Base-by-base conservation (phyloP, 2,888 invertebrate species). In the Drosophila melanocephala region DNA sequence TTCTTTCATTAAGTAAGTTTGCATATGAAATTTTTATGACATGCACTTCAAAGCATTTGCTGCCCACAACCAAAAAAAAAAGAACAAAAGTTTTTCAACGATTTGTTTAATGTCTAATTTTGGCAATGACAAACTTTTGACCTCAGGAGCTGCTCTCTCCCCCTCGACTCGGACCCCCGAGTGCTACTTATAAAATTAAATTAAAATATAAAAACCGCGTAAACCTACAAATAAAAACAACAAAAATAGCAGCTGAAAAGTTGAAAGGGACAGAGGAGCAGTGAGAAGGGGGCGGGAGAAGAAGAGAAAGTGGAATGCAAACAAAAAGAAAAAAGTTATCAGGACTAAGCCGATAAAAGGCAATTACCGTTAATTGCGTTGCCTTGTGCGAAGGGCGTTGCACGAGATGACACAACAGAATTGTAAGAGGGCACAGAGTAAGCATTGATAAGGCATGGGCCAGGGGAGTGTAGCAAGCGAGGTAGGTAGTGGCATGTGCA, bases 331-430 rank as follows among this genome's bases (percentile, higher is more conserved):
- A 89, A 87, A 89, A 88, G 71, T 89, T 87, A 89, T 87, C 90
- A 84, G 68, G 84, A 82, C 87, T 89, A 89, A 90, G 90, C 90
- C 87, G 90, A 90, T 89, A 86, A 85, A 89, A 90, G 89, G 90
- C 89, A 89, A 89, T 89, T 89, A 90, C 78, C 81, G 87, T 90
- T 90, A 90, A 89, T 89, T 89, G 89, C 89, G 86, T 89, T 89
- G 87, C 74, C 75, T 72, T 83, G 88, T 77, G 74, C 80, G 55
- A 63, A 51, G 81, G 65, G 69, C 69, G 70, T 64, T 72, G 72
- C 62, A 72, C 63, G 69, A 68, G 55, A 74, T 73, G 81, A 77
- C 82, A 84, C 58, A 79, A 77, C 73, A 62, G 69, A 64, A 76
- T 64, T 68, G 83, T 47, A 32, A 64, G 56, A 66, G 70, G 14